Conservation (phyloP, 2,797 vertebrate genomes). For the Syngnathus acus region DNA sequence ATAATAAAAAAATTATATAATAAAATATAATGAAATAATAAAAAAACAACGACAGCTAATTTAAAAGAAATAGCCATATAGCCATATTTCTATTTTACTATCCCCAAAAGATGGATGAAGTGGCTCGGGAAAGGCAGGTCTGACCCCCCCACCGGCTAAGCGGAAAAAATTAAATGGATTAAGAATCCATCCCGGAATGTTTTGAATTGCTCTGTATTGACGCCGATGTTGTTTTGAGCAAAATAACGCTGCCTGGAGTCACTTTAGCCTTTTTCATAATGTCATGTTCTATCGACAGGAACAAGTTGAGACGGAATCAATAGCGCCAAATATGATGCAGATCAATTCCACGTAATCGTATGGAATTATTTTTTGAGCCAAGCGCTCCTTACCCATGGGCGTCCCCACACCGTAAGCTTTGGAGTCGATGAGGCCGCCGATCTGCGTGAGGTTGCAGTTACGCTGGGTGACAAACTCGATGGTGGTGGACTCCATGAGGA, state of each 20-base stretch:
- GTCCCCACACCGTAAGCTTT: slow-evolving; percentile 97
- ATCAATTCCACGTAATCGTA: background rate
- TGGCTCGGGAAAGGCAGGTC: no score
- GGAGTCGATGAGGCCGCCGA: slow-evolving; percentile 96
- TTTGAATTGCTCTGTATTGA: background rate
- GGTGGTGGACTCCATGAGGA: slow-evolving; percentile 97
- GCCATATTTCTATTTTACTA: no score
- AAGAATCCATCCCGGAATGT: no score
- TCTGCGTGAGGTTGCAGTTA: slow-evolving; percentile 97
- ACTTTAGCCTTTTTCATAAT: background rate
- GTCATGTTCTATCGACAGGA: background rate
- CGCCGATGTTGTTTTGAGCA: background rate
- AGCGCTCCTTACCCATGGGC: slow-evolving; percentile 80
- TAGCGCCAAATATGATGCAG: background rate
- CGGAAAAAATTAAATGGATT: no score
- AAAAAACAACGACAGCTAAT: no score
- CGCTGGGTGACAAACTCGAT: slow-evolving; percentile 96
- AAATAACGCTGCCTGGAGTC: background rate
- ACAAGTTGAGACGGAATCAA: background rate
- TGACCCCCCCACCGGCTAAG: no score
- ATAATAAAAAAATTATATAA: no score
- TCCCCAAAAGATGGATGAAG: no score
- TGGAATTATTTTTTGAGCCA: background rate
- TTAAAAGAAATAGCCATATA: no score
- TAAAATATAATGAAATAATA: no score